Conservation (phyloP, 2,797 vertebrate genomes). For the Spinibarbus caldwelli region DNA sequence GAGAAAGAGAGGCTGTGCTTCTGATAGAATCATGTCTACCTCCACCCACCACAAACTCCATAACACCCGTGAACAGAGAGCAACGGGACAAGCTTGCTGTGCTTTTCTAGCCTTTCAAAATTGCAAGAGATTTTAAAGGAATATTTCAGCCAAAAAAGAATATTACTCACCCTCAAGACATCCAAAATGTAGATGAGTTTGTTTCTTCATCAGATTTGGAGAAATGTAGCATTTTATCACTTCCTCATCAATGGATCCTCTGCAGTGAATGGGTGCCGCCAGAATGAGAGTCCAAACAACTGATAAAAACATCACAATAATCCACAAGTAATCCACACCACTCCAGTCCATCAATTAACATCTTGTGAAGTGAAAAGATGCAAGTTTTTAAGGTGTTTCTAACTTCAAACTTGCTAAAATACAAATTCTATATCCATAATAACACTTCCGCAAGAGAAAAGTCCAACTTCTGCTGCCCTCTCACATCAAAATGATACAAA, state of each 20-base stretch:
- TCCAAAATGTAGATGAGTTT: neutral
- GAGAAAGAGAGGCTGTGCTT: conserved; percentile 28
- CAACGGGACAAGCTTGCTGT: neutral
- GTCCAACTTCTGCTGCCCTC: neutral
- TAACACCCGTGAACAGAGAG: neutral
- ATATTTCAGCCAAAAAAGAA: neutral
- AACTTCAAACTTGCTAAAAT: too few species aligned
- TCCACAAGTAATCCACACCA: too few species aligned
- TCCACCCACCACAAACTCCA: neutral
- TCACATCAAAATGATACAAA: neutral
- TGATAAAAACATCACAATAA: neutral
- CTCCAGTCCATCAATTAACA: too few species aligned
- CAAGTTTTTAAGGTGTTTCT: too few species aligned
- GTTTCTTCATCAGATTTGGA: neutral
- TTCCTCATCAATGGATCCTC: neutral
- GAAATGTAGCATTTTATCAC: neutral
- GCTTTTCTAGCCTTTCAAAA: conserved; percentile 41
- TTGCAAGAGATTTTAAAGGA: conserved; percentile 26
- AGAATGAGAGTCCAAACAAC: neutral
- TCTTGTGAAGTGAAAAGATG: too few species aligned
- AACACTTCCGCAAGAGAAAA: too few species aligned
- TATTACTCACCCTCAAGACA: neutral
- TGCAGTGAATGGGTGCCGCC: neutral
- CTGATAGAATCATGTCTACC: conserved; percentile 36
- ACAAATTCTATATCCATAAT: too few species aligned